These are phyloP conservation scores for Drosophila koepferae DNA, from an alignment of 2,888 invertebrate genomes.

Conservation along the genomic window DNA sequence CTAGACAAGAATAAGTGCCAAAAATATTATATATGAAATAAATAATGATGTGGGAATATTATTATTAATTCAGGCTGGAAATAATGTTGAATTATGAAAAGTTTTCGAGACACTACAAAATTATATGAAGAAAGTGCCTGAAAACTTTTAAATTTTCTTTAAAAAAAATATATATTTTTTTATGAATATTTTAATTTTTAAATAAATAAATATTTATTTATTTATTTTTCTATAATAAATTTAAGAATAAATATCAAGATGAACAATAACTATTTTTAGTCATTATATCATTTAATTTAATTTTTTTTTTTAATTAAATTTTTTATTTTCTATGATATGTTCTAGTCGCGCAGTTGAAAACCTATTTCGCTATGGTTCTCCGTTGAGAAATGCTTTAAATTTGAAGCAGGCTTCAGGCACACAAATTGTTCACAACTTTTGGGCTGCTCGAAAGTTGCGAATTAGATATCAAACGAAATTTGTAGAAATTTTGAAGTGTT, in stretches of 20 bases:
- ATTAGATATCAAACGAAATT: constrained; percentile 14
- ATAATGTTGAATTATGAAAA: too few relatives aligned
- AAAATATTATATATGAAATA: neutral
- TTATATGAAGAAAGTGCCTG: too few relatives aligned
- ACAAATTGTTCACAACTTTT: constrained; percentile 64
- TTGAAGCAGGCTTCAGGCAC: constrained; percentile 47
- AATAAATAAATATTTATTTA: too few relatives aligned
- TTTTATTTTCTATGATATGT: constrained; percentile 1
- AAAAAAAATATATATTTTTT: neutral
- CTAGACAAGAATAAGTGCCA: neutral
- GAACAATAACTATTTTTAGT: neutral
- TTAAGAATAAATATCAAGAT: neutral
- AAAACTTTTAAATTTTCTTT: neutral
- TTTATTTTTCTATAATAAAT: neutral
- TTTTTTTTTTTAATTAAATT: too few relatives aligned
- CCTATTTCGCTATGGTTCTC: neutral
- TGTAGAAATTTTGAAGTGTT: constrained; percentile 33
- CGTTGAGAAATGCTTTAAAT: constrained; percentile 22
- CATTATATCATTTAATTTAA: neutral
- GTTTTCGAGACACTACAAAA: too few relatives aligned
- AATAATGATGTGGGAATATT: too few relatives aligned
- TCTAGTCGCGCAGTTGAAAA: neutral
- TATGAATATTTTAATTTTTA: neutral
- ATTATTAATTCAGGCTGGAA: neutral
- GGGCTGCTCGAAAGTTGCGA: constrained; percentile 47